A percentile compares a stretch with the other conserved stretches of the same genome.
Evolutionary conservation across 2,113 vertebrate genomes (phyloP).

Genomic region (Hippotragus niger): DNA sequence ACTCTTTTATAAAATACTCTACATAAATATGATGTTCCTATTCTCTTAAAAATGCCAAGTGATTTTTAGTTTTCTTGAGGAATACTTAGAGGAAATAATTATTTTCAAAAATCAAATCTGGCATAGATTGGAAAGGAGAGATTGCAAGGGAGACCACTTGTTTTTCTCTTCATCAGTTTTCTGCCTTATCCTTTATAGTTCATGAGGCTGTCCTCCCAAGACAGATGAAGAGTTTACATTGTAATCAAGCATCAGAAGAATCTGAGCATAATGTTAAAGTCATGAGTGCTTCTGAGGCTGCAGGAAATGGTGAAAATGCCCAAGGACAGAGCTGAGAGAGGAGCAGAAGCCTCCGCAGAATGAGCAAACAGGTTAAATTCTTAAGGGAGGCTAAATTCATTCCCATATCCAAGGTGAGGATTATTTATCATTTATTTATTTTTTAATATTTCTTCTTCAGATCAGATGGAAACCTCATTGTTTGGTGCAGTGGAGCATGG

Average conservation of each 20-base stretch:
- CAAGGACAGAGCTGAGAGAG: background rate
- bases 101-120: background rate
- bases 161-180: slow-evolving; percentile 14
- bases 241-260: background rate
- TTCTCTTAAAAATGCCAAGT: background rate
- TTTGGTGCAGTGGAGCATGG: background rate
- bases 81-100: background rate
- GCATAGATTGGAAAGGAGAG: background rate
- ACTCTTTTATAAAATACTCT: background rate
- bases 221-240: background rate
- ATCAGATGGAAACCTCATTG: background rate
- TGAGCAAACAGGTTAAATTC: background rate
- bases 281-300: background rate
- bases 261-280: background rate
- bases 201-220: background rate
- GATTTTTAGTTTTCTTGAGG: background rate
- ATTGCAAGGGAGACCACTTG: background rate
- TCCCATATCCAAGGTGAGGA: background rate
- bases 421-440: background rate
- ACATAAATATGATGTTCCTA: background rate
- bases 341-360: background rate
- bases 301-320: background rate
- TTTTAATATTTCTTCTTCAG: background rate
- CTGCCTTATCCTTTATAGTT: background rate
- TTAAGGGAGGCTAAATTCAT: background rate